Evolutionary conservation across 2,888 invertebrate genomes (phyloP), one percentile per base, ranked within the genome.

Genomic region (Tetragonula carbonaria): DNA sequence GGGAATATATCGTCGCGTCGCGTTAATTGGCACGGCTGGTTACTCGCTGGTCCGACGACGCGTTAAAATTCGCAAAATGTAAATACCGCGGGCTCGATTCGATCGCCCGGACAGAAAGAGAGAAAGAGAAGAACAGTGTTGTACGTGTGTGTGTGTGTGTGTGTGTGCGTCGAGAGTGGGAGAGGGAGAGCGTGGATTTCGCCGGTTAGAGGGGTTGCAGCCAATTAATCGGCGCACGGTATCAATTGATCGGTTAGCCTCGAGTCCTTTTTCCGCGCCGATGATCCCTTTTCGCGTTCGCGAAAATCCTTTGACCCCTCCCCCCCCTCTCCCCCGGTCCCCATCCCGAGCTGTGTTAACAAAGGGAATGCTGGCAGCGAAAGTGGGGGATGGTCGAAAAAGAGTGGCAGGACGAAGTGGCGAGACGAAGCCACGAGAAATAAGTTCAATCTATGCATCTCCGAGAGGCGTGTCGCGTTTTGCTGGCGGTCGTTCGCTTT

Each of bases 381-480:
- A 51, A 62, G 45, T 28, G 28, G 53, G 18, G 14, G 16, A n/a
- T 11, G 57, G 8, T 23, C 4, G 14, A 50, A 11, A 5, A 38
- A 3, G 16, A 16, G 65, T 11, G 11, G 21, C 28, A 51, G n/a
- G 45, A 38, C 23, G 1, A 8, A 38, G 38, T 38, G 57, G 67
- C 28, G 45, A 51, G 68, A 67, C 45, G 45, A 28, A 74, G 65
- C 53, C 50, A 23, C 51, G 86, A 45, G 45, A 91, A 91, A 87
- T 89, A 84, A 86, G 89, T 83, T 86, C 86, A 91, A 92, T 92
- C 92, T 92, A 91, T 92, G 92, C 90, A 92, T 91, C 90, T 90
- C 78, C 67, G 62, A 59, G 75, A 33, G 66, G 18, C 51, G 55
- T 88, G 83, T 86, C 85, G 86, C 65, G n/a, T 65, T 73, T 8